phyloP scores from a whole-genome alignment of 2,888 invertebrate genomes.

The Selenia dentaria region DNA sequence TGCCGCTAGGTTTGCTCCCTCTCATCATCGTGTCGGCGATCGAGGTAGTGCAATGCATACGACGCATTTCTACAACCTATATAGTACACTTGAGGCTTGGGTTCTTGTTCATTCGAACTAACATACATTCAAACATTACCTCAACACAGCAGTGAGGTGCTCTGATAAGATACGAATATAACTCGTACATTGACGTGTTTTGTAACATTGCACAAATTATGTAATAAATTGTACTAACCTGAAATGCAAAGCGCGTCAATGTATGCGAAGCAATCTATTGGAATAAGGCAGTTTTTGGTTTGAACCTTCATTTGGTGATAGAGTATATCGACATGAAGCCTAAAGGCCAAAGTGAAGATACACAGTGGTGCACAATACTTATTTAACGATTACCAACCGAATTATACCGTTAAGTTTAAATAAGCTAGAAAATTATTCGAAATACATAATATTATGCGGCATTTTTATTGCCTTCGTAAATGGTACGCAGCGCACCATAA shows the following conservation, averaged over 20 bases:
- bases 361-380: not conserved
- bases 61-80: conserved; percentile 38
- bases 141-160: conserved; percentile 13
- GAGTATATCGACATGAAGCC: conserved; percentile 2
- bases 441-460: no score
- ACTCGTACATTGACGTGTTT: conserved; percentile 17
- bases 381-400: no score
- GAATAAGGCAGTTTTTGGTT: conserved; percentile 14
- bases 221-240: not conserved
- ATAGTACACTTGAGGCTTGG: conserved; percentile 52
- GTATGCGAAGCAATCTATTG: conserved; percentile 17
- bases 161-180: conserved; percentile 22
- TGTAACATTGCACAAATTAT: not conserved
- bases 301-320: conserved; percentile 10
- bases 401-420: no score
- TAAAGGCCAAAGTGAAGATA: conserved; percentile 3
- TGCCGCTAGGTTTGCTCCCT: conserved; percentile 93
- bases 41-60: conserved; percentile 86
- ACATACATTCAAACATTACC: conserved; percentile 41
- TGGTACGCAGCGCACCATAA: no score
- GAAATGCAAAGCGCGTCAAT: conserved; percentile 12
- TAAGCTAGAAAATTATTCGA: no score
- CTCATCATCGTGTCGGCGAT: conserved; percentile 89
- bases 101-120: conserved; percentile 61
- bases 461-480: no score